Conservation (phyloP, 2,888 invertebrate species). For the Pristionchus japonicus region DNA sequence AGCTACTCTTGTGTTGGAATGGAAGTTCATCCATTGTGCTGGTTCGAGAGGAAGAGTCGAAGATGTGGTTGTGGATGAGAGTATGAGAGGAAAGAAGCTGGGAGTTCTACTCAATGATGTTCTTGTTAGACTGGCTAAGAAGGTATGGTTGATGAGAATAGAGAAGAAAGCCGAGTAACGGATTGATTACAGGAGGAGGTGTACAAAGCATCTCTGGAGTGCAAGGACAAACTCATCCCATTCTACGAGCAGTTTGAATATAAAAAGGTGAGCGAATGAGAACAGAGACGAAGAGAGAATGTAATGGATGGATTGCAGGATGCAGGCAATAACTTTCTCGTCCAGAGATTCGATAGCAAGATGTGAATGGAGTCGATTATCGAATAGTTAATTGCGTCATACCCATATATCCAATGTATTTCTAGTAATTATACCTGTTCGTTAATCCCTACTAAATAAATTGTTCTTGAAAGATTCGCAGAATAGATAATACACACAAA, state of each 20-base stretch:
- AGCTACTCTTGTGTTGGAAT: constrained; percentile 91
- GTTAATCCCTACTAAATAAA: no score
- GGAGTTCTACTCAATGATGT: constrained; percentile 81
- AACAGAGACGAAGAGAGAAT: not conserved
- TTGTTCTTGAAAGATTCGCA: no score
- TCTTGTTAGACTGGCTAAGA: constrained; percentile 71
- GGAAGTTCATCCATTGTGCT: constrained; percentile 90
- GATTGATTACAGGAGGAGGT: constrained; percentile 61
- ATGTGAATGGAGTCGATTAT: constrained; percentile 2
- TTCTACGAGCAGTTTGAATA: constrained; percentile 75
- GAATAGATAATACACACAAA: no score
- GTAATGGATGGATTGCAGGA: constrained; percentile 49
- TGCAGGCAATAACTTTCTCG: constrained; percentile 66
- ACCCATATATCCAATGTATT: no score
- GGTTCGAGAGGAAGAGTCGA: constrained; percentile 66
- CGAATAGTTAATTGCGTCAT: not conserved
- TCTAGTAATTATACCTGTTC: no score
- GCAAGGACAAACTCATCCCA: constrained; percentile 72
- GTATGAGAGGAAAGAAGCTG: constrained; percentile 91
- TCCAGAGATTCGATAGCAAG: constrained; percentile 65
- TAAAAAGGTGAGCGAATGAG: constrained; percentile 50
- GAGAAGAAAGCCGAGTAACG: not conserved
- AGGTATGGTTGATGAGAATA: constrained; percentile 45
- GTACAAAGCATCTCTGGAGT: constrained; percentile 75
- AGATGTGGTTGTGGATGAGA: constrained; percentile 81